phyloP scores from a whole-genome alignment of 2,888 invertebrate genomes.

The Cosmia pyralina region DNA sequence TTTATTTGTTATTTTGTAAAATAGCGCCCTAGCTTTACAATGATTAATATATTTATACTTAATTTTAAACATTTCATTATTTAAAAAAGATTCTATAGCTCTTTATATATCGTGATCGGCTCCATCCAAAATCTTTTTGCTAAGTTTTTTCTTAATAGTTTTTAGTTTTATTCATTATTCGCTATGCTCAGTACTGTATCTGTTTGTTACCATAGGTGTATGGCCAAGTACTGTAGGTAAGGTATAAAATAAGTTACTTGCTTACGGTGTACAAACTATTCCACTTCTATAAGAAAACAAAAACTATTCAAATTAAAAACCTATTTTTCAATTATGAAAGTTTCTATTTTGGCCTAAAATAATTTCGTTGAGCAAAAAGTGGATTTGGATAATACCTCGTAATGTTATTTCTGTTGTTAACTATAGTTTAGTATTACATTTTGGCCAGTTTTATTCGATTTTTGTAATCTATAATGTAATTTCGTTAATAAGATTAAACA shows the following conservation, averaged over 20 bases:
- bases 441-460: constrained; percentile 84
- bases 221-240: constrained; percentile 88
- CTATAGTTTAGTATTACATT: constrained; percentile 68
- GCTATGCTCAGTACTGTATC: constrained; percentile 85
- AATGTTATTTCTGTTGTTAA: constrained; percentile 71
- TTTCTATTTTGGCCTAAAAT: constrained; percentile 78
- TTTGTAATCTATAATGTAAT: constrained; percentile 75
- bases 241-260: constrained; percentile 80
- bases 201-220: constrained; percentile 89
- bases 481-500: constrained; percentile 79
- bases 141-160: constrained; percentile 66
- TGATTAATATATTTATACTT: constrained; percentile 83
- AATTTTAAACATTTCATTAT: constrained; percentile 74
- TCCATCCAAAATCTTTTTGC: constrained; percentile 79
- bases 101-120: constrained; percentile 75
- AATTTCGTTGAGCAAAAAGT: constrained; percentile 69
- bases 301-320: constrained; percentile 56
- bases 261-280: constrained; percentile 85
- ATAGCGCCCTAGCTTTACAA: constrained; percentile 82
- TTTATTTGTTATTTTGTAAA: constrained; percentile 89
- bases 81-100: constrained; percentile 67
- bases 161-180: constrained; percentile 66
- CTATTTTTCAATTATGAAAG: constrained; percentile 54
- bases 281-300: constrained; percentile 67
- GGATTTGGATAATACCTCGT: constrained; percentile 70